phyloP scores from a whole-genome alignment of 1,140 invertebrate species.

The Drosophila lacteicornis region DNA sequence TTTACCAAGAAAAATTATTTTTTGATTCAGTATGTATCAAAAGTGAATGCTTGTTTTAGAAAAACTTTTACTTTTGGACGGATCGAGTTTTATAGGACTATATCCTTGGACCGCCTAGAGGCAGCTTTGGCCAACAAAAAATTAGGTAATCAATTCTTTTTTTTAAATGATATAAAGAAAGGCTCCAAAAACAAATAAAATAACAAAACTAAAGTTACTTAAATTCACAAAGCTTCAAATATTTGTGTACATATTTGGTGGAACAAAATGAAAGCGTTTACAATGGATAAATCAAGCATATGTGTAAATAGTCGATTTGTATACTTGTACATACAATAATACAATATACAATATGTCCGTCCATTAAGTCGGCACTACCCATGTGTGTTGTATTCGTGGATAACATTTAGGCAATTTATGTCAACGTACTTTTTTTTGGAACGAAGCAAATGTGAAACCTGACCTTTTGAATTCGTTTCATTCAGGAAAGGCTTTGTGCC shows the following conservation, averaged over 20 bases:
- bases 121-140: too few species aligned
- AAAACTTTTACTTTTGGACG: too few species aligned
- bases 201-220: slow-evolving; percentile 21
- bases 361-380: slow-evolving; percentile 3
- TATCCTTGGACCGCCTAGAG: too few species aligned
- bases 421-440: not conserved
- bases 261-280: not conserved
- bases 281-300: slow-evolving; percentile 23
- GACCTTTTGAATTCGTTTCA: slow-evolving; percentile 11
- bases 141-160: not conserved
- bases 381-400: slow-evolving; percentile 23
- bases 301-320: not conserved
- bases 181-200: slow-evolving; percentile 9
- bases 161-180: slow-evolving; percentile 3
- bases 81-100: too few species aligned
- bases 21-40: not conserved
- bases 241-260: slow-evolving; percentile 7
- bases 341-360: not conserved
- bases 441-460: not conserved
- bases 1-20: slow-evolving; percentile 2
- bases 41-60: not conserved
- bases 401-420: slow-evolving; percentile 19
- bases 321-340: too few species aligned
- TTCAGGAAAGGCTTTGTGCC: slow-evolving; percentile 22
- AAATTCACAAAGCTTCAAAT: slow-evolving; percentile 15